Evolutionary conservation across 2,888 invertebrate genomes (phyloP), one percentile per base, ranked within the genome.

Genomic region (Drosophila fulvimacula): DNA sequence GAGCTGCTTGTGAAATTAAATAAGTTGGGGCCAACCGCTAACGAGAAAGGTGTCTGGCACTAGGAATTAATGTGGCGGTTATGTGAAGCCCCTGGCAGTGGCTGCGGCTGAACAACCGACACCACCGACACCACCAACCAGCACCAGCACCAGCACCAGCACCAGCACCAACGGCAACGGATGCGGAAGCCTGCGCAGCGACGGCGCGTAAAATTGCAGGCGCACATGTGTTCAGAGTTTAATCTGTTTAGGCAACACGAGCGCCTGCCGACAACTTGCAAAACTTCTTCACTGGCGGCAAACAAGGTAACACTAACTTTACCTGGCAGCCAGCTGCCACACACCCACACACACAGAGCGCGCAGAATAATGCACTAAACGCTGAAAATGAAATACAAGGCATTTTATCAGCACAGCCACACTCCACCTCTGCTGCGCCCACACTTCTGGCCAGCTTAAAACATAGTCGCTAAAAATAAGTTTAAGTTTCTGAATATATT

Each of bases 1-100:
- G n/a, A 3, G 39, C 32, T 59, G 65, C 36, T 61, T 53, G 56
- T 64, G 73, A 85, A 89, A 85, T 89, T 77, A 85, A 88, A 85
- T 85, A 85, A 85, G 85, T 89, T 88, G 71, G 24, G 76, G 79
- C 70, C 71, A 88, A 85, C 85, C 85, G 73, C 85, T 85, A 85
- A 85, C 85, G 88, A 85, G 89, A 78, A 89, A 89, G 85, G 89
- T 88, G 85, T 89, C 85, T 85, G 85, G 86, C 88, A 88, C 89
- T 88, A 81, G 86, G 80, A 85, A 85, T 85, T 89, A 85, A 85
- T 88, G 85, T 81, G 76, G 86, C 88, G 85, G 89, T 85, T 85
- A 83, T 81, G 70, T 68, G 75, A 72, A 75, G 73, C 69, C 81
- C 53, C 61, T 34, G 52, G 52, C 52, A 24, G 24, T 34, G 56